Evolutionary conservation across 2,888 invertebrate genomes (phyloP).

Genomic region (Agelastica alni): DNA sequence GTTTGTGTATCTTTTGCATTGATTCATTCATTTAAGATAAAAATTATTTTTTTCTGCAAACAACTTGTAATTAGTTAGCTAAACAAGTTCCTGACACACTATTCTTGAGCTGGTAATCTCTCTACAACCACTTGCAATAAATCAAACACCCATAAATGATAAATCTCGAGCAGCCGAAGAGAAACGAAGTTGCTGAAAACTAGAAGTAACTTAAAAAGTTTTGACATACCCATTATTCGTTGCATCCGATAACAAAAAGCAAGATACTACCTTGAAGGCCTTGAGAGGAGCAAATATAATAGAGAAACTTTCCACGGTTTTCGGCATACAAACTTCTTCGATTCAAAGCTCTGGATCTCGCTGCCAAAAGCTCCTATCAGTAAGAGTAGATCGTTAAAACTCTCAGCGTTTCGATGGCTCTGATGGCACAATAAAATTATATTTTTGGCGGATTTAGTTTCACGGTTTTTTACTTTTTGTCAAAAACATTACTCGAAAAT

Average conservation of each 20-base stretch:
- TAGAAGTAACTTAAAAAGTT: slow-evolving; percentile 39
- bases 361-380: slow-evolving; percentile 33
- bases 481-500: too few relatives aligned
- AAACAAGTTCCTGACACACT: neutral
- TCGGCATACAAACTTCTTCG: slow-evolving; percentile 36
- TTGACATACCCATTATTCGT: slow-evolving; percentile 40
- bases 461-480: too few relatives aligned
- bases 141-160: slow-evolving; percentile 36
- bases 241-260: slow-evolving; percentile 38
- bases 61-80: slow-evolving; percentile 3
- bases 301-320: slow-evolving; percentile 36
- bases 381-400: slow-evolving; percentile 33
- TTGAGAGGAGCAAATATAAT: slow-evolving; percentile 37
- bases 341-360: slow-evolving; percentile 32
- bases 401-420: slow-evolving; percentile 30
- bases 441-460: slow-evolving; percentile 27
- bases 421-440: slow-evolving; percentile 32
- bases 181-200: slow-evolving; percentile 33
- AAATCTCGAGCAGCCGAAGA: slow-evolving; percentile 24
- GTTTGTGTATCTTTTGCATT: too few relatives aligned
- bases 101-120: slow-evolving; percentile 1
- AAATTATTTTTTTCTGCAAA: too few relatives aligned
- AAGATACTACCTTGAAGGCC: slow-evolving; percentile 39
- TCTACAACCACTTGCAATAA: slow-evolving; percentile 25
- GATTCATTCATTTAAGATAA: too few relatives aligned